Evolutionary conservation across 2,113 vertebrate genomes (phyloP), one percentile per base, ranked within the genome.

Genomic region (Maccullochella peelii): DNA sequence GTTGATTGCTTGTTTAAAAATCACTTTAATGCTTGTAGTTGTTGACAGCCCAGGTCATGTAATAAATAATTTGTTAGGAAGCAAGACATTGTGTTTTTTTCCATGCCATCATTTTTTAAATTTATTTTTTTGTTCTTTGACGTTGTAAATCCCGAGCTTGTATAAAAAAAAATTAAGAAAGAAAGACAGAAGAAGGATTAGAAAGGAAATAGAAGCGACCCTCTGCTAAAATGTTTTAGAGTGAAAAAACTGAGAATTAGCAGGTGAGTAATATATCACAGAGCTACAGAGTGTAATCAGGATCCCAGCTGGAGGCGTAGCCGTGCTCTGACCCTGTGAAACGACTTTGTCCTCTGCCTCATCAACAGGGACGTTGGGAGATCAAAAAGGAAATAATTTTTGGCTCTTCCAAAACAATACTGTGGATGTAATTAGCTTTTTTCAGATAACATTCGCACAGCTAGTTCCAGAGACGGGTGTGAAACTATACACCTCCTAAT

Each of bases 241-340:
- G 66, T 7, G 82, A 83, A 73, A 79, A 62, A 75, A 25, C 21
- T 42, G 70, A 62, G 63, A 82, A 88, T 88, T 89, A 82, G 82
- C 27, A 25, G 77, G 83, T 80, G 84, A 66, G 54, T 88, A 70
- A 86, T 92, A 30, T 70, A 79, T 91, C 71, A 87, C 79, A 76
- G 76, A 79, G 72, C 68, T 5, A 71, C 68, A n/a, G 50, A 85
- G 79, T 87, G 71, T 87, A 91, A 90, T 91, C 90, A 90, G 78
- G 68, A 84, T 83, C 91, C 80, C 90, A 86, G 91, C 90, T 89
- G 87, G 90, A 86, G 82, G 78, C 83, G 61, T 62, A 21, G 65
- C 66, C 6, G 2, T 69, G 58, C 83, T 73, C 54, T 83, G 83
- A 84, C 88, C 88, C 62, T 82, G 76, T 85, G 77, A 90, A 86